These are phyloP conservation scores for Spodoptera exigua DNA, from an alignment of 2,888 invertebrate genomes.

Conservation along the genomic window DNA sequence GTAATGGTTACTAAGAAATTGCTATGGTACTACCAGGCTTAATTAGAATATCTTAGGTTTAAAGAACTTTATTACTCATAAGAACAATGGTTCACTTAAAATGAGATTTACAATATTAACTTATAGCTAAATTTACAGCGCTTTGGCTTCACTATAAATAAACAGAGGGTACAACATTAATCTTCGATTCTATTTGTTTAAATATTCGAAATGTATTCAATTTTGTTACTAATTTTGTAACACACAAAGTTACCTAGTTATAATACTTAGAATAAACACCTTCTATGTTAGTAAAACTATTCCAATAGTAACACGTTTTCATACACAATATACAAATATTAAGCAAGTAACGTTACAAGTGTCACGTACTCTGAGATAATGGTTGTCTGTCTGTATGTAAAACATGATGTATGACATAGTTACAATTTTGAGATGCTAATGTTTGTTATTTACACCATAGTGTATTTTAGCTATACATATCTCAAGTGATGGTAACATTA, in stretches of 20 bases:
- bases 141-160: no score
- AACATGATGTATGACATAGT: conserved; percentile 12
- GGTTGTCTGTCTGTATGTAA: conserved; percentile 18
- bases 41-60: no score
- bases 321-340: conserved; percentile 30
- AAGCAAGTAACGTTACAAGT: conserved; percentile 29
- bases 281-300: conserved; percentile 23
- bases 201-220: no score
- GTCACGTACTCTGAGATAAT: conserved; percentile 45
- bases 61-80: no score
- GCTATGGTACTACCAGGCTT: no score
- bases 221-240: no score
- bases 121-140: no score
- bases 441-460: neutral
- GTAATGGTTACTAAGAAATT: no score
- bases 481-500: conserved; percentile 1
- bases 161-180: no score
- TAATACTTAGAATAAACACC: neutral
- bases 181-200: no score
- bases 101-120: no score
- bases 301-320: conserved; percentile 34
- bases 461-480: neutral
- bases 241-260: neutral
- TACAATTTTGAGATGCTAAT: conserved; percentile 6
- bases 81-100: no score